These are phyloP conservation scores for Scaptomyza graminum DNA, from an alignment of 1,140 invertebrate genomes.

Conservation along the genomic window DNA sequence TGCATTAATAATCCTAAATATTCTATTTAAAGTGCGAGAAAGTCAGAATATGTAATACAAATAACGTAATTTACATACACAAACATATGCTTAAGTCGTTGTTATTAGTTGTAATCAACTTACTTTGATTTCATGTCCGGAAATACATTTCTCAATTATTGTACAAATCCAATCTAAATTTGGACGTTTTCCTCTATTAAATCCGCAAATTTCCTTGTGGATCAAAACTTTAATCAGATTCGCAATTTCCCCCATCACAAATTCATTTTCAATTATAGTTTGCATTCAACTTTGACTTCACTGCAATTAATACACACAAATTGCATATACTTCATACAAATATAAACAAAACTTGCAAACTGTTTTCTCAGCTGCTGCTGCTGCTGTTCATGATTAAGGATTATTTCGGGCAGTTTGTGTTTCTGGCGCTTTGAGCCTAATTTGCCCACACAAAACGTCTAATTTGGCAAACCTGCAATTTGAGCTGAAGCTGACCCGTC, in stretches of 20 bases:
- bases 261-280: not conserved
- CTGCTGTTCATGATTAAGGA: constrained; percentile 3
- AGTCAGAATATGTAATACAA: no score
- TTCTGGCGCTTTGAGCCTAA: constrained; percentile 9
- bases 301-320: not conserved
- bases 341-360: not conserved
- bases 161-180: not conserved
- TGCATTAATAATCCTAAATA: no score
- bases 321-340: not conserved
- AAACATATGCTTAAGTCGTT: no score
- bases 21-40: no score
- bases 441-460: constrained; percentile 18
- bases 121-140: no score
- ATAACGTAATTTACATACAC: no score
- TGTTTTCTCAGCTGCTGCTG: not conserved
- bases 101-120: no score
- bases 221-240: not conserved
- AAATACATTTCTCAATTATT: not conserved
- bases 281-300: not conserved
- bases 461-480: constrained; percentile 62
- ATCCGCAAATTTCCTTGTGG: not conserved
- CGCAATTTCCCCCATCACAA: not conserved
- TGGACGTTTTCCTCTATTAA: not conserved
- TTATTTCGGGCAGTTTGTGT: not conserved
- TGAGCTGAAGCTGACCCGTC: constrained; percentile 43